These are phyloP conservation scores for Porites rus DNA, from an alignment of 92 coral and sea anemone genomes.

Conservation along the genomic window DNA sequence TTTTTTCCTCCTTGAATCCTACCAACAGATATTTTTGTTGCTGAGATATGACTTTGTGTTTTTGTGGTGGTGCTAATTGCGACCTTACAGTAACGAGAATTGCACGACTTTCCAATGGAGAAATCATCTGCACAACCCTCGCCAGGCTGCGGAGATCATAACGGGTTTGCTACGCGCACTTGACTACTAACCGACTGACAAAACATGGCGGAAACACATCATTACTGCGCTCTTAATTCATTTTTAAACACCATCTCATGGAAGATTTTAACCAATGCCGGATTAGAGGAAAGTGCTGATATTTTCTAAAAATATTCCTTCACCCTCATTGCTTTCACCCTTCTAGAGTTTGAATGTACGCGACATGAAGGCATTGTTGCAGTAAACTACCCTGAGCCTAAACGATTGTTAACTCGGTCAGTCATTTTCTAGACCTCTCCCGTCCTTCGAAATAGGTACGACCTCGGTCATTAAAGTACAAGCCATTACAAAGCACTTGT, in stretches of 20 bases:
- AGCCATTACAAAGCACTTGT: slow-evolving; percentile 27
- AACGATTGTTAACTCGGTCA: not conserved
- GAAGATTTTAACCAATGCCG: not conserved
- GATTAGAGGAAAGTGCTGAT: not conserved
- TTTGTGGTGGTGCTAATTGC: slow-evolving; percentile 44
- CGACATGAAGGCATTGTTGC: no score
- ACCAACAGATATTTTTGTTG: not conserved
- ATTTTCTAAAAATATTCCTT: not conserved
- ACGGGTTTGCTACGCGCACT: not conserved
- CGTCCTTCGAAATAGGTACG: no score
- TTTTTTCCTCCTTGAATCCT: not conserved
- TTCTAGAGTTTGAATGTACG: not conserved
- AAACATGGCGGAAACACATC: slow-evolving; percentile 7
- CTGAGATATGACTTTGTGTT: not conserved
- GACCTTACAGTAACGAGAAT: slow-evolving; percentile 38
- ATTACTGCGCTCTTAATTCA: not conserved
- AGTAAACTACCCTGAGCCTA: not conserved
- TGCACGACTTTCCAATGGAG: slow-evolving; percentile 16
- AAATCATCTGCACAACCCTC: slow-evolving; percentile 10
- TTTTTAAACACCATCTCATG: slow-evolving; percentile 7
- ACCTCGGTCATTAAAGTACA: not conserved
- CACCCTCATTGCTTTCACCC: no score
- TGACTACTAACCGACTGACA: not conserved
- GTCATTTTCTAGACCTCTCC: no score
- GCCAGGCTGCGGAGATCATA: not conserved